These are phyloP conservation scores for Pseudomugil gertrudae DNA, from an alignment of 2,797 vertebrate species.

Conservation along the genomic window DNA sequence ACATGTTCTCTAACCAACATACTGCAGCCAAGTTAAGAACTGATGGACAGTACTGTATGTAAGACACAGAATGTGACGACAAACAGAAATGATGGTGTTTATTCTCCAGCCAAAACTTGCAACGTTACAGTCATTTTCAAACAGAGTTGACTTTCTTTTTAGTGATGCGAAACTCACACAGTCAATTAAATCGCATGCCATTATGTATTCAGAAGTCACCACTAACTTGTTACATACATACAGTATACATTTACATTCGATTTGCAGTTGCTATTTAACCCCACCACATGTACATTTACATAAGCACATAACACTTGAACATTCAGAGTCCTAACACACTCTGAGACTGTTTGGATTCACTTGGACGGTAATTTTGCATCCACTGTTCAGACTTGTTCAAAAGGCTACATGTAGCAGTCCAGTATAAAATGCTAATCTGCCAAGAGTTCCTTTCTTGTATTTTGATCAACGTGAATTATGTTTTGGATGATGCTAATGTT, in stretches of 20 bases:
- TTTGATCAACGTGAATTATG: not conserved
- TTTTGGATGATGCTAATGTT: not conserved
- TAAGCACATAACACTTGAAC: slow-evolving; percentile 55
- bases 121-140: slow-evolving; percentile 31
- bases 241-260: slow-evolving; percentile 67
- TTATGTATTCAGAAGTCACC: slow-evolving; percentile 50
- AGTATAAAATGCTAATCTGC: slow-evolving; percentile 16
- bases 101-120: slow-evolving; percentile 47
- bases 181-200: slow-evolving; percentile 51
- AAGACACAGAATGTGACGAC: not conserved
- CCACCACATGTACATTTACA: slow-evolving; percentile 62
- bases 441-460: not conserved
- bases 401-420: slow-evolving; percentile 46
- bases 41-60: not conserved
- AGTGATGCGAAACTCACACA: slow-evolving; percentile 40
- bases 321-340: slow-evolving; percentile 46
- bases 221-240: slow-evolving; percentile 55
- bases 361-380: slow-evolving; percentile 33
- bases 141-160: slow-evolving; percentile 35
- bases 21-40: not conserved
- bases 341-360: slow-evolving; percentile 31
- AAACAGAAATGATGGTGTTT: slow-evolving; percentile 52
- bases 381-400: slow-evolving; percentile 29
- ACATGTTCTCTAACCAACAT: not conserved
- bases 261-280: slow-evolving; percentile 61